Evolutionary conservation across 2,888 invertebrate genomes (phyloP).

Genomic region (Siphonodentalium dalli): DNA sequence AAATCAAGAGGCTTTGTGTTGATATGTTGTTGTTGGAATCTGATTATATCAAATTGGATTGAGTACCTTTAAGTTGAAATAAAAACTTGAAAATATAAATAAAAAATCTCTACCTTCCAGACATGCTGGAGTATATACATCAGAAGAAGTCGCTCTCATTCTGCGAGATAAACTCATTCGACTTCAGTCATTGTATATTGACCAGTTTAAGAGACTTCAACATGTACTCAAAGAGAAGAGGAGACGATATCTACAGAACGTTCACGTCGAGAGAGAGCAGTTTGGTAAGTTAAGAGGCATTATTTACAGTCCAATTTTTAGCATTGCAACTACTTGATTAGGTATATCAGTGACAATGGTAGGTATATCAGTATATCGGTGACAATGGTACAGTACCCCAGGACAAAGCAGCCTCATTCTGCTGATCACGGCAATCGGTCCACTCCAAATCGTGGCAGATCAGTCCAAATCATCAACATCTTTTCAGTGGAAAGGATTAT

Average conservation of each 20-base stretch:
- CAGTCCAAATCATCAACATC: too few relatives aligned
- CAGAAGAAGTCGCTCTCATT: conserved; percentile 83
- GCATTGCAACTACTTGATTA: background rate
- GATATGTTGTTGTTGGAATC: too few relatives aligned
- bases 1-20: too few relatives aligned
- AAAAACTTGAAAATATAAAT: too few relatives aligned
- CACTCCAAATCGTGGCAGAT: too few relatives aligned
- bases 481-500: too few relatives aligned
- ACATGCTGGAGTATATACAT: conserved; percentile 87
- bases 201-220: conserved; percentile 81
- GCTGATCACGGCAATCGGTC: too few relatives aligned
- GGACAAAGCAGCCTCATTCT: too few relatives aligned
- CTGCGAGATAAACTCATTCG: conserved; percentile 78
- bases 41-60: too few relatives aligned
- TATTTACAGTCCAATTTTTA: background rate
- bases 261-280: conserved; percentile 80
- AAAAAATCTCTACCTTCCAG: conserved; percentile 67
- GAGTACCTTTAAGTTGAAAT: too few relatives aligned
- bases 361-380: too few relatives aligned
- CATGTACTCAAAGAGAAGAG: conserved; percentile 77
- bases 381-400: too few relatives aligned
- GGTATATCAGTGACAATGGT: background rate
- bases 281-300: conserved; percentile 72
- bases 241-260: conserved; percentile 75
- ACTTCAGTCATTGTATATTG: conserved; percentile 81